These are phyloP conservation scores for Hemicentrotus pulcherrimus DNA, from an alignment of 35 echinoderm and acorn worm genomes.

Conservation along the genomic window DNA sequence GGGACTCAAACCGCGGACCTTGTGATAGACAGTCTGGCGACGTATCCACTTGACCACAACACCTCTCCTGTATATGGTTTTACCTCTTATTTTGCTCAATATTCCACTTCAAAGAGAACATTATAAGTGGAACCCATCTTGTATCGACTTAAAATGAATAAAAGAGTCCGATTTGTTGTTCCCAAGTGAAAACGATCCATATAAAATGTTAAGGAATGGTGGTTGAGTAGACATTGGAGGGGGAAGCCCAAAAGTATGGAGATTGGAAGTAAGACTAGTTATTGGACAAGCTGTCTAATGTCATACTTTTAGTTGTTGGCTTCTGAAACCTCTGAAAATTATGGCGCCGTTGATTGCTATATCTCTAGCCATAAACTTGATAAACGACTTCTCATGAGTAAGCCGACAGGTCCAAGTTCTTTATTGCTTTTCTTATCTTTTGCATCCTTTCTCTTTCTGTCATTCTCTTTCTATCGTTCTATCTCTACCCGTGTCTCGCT, in stretches of 20 bases:
- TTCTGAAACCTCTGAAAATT: background rate
- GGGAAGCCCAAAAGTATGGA: background rate
- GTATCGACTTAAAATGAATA: no score
- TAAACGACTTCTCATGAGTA: background rate
- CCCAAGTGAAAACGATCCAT: no score
- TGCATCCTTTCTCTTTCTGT: background rate
- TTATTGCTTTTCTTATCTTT: background rate
- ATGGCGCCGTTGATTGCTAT: constrained; percentile 9
- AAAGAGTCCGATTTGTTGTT: no score
- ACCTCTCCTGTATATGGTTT: no score
- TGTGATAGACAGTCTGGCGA: no score
- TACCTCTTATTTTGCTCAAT: no score
- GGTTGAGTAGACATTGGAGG: background rate
- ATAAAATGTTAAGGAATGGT: background rate
- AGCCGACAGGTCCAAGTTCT: background rate
- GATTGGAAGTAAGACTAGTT: background rate
- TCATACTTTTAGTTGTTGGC: background rate
- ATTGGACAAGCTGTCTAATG: background rate
- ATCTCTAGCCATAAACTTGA: constrained; percentile 1
- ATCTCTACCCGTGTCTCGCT: background rate
- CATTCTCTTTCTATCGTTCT: background rate
- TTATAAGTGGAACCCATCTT: no score
- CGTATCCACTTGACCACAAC: no score
- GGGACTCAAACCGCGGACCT: no score
- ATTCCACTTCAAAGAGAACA: no score